Percentiles rank a stretch among this genome's conserved stretches.
phyloP scores from a whole-genome alignment of 2,888 invertebrate genomes.

The Loripinus fragilis region DNA sequence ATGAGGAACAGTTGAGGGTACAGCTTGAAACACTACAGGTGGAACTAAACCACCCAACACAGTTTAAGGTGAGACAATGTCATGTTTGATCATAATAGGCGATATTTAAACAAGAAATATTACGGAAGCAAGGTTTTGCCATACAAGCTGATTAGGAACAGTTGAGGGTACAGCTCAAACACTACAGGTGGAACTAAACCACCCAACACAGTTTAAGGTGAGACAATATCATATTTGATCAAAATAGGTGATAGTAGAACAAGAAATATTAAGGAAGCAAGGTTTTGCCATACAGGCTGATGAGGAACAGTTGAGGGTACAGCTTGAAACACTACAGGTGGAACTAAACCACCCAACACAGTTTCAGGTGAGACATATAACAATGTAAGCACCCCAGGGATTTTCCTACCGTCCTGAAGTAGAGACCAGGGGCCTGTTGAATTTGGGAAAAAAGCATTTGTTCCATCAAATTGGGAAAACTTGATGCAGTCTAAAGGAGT shows the following conservation, averaged over 20 bases:
- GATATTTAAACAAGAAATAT: no score
- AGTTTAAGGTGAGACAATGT: conserved; percentile 93
- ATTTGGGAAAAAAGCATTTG: no score
- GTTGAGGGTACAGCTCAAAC: conserved; percentile 92
- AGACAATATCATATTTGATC: no score
- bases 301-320: conserved; percentile 94
- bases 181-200: conserved; percentile 84
- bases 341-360: conserved; percentile 96
- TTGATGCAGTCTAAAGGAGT: no score
- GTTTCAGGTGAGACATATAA: conserved; percentile 90
- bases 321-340: conserved; percentile 93
- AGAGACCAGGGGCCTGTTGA: no score
- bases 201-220: no score
- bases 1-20: conserved; percentile 94
- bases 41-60: conserved; percentile 94
- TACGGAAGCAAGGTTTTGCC: conserved; percentile 93
- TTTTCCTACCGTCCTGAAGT: no score
- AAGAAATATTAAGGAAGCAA: conserved; percentile 94
- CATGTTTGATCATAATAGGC: no score
- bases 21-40: conserved; percentile 93
- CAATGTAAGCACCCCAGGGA: no score
- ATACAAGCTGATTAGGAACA: conserved; percentile 95
- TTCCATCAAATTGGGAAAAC: no score
- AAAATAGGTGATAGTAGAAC: conserved; percentile 93
- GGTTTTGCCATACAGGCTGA: conserved; percentile 94